Evolutionary conservation across 1,140 invertebrate species (phyloP), one percentile per base, ranked within the genome.

Genomic region (Zaprionus capensis): DNA sequence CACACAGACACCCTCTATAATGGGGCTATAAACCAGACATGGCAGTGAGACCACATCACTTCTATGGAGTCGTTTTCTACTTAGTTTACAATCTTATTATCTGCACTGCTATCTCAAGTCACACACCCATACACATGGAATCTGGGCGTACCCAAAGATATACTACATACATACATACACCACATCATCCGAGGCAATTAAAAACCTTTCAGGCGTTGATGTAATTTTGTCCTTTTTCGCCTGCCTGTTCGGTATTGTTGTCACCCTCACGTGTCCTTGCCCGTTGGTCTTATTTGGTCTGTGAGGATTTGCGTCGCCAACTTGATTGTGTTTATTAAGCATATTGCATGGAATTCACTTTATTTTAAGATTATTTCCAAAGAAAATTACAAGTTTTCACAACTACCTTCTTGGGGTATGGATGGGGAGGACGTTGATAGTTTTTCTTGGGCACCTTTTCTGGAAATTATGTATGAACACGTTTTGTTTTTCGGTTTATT

Each of bases 321-420:
- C 71, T 86, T 82, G 83, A 87, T 86, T 87, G 82, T 86, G 83
- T 90, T 90, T 88, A 90, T 90, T 85, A 85, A 90, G 84, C 85
- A 88, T 88, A 88, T 90, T 88, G 81, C 85, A 76, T 80, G 76
- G 90, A 88, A 85, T 88, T 90, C 85, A 88, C 85, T 88, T 88
- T 88, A 84, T 88, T 88, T 90, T 85, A 78, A 88, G 78, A 84
- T 90, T 79, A 88, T 88, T 90, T 88, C 76, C 59, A 82, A 88
- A 90, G 85, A 90, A 90, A 90, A 82, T 90, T 90, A 84, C 75
- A 85, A 88, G 74, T 73, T 80, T 59, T 44, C 46, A 53, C 58
- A 53, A 36, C 61, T 36, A 24, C 28, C 41, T 22, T 56, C 22
- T 14, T 51, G 20, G 41, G n/a, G 22, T 15, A 28, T 6, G 11